Conservation (phyloP, 2,113 vertebrate genomes). For the Megaptera novaeangliae region DNA sequence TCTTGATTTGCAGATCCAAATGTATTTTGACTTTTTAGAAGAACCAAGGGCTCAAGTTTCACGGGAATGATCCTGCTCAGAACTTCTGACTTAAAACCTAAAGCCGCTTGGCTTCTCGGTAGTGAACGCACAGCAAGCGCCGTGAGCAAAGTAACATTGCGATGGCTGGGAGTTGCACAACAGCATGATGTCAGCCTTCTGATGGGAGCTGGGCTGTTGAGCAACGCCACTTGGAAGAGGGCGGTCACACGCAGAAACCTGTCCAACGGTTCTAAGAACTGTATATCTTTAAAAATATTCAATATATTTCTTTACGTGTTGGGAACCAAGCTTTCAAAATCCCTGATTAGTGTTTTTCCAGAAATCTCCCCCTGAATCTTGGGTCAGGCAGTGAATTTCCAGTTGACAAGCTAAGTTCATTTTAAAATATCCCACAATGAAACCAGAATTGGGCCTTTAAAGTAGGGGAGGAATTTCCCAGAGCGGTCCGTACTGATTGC, state of each 20-base stretch:
- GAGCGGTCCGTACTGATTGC: not conserved
- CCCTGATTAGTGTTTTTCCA: constrained; percentile 75
- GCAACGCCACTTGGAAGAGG: constrained; percentile 80
- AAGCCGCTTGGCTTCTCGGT: constrained; percentile 56
- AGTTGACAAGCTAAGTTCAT: constrained; percentile 51
- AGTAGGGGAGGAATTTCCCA: not conserved
- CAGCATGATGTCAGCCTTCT: constrained; percentile 75
- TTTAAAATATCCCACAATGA: constrained; percentile 30
- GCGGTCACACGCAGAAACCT: constrained; percentile 74
- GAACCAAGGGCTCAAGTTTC: constrained; percentile 63
- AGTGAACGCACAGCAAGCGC: constrained; percentile 59
- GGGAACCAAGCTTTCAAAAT: constrained; percentile 68
- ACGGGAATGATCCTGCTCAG: constrained; percentile 55
- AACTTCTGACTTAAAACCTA: constrained; percentile 63
- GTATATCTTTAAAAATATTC: constrained; percentile 80
- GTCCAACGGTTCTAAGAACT: constrained; percentile 84
- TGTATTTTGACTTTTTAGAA: constrained; percentile 65
- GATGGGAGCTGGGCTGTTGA: constrained; percentile 77
- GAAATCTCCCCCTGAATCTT: constrained; percentile 74
- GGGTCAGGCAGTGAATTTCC: constrained; percentile 70
- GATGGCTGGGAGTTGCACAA: constrained; percentile 79
- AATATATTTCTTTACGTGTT: constrained; percentile 77
- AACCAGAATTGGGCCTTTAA: constrained; percentile 1
- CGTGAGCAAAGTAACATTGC: constrained; percentile 71
- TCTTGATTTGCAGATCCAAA: constrained; percentile 58